Base-by-base conservation (phyloP, 2,113 vertebrate genomes). In the Petroica traversi region DNA sequence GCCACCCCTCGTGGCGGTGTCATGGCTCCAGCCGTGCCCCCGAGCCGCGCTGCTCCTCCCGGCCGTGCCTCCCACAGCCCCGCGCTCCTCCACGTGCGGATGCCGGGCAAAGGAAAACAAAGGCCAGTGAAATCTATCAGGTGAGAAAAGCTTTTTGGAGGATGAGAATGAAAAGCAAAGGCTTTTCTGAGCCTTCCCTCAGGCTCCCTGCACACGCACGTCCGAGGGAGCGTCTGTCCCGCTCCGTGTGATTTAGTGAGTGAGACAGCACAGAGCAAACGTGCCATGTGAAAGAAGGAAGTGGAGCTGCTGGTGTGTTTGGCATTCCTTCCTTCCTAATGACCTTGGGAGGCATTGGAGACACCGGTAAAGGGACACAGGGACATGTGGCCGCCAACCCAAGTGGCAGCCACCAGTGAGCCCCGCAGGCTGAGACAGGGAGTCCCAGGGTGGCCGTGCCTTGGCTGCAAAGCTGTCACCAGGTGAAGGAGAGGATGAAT, bases 131-230 rank as follows among this genome's bases (percentile, higher is more conserved):
- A 95, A 94, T 82, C 81, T 64, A 62, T 79, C 89, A 76, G 92
- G 77, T 96, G 88, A 77, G 80, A 93, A 93, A 85, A 78, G 76
- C 86, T 81, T 86, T 78, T 12, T 64, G 74, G 85, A 92, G 81
- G 78, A 36, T 54, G 71, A 54, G 81, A 79, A 75, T 48, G 69
- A 77, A 58, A 95, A 82, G 55, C 40, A 79, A 83, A 88, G 40
- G 38, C 19, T 76, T 91, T 92, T 61, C 92, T 43, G 74, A 80
- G 85, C 84, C 58, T 81, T 83, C 43, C 77, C 93, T 64, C 81
- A 66, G 85, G 76, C 72, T 87, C 66, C 25, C 71, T 88, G 36
- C 26, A 3, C 69, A 64, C 4, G 2, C 62, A 54, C 1, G 5
- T 86, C 54, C 41, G 22, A 63, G 79, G 80, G 40, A 84, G 76